These are phyloP conservation scores for Hydraecia micacea DNA, from an alignment of 2,888 invertebrate species.

Conservation along the genomic window DNA sequence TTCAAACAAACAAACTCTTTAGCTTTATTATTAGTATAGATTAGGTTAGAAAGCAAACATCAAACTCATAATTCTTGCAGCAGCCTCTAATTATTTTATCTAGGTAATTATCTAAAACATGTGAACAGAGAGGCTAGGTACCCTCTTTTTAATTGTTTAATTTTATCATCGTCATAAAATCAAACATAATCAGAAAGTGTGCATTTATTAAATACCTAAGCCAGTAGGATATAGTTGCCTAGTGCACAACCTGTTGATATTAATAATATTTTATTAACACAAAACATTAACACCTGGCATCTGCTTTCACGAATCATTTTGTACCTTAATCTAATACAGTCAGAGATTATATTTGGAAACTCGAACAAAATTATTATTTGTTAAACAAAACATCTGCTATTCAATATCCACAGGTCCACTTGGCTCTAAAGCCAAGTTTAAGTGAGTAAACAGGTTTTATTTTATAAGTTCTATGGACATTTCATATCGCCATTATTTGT, in stretches of 20 bases:
- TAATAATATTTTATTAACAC: neutral
- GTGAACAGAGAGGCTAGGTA: too few species aligned
- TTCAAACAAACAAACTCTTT: too few species aligned
- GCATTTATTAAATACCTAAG: neutral
- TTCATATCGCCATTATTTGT: neutral
- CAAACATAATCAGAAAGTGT: neutral
- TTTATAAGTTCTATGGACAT: neutral
- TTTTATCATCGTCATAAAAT: neutral
- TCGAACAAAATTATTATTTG: neutral
- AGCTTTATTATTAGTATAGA: neutral
- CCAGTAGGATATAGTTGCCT: neutral
- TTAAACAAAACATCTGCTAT: slow-evolving; percentile 23
- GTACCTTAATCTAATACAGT: neutral
- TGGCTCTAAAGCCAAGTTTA: too few species aligned
- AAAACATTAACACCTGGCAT: neutral
- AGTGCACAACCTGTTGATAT: neutral
- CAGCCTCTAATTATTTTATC: neutral
- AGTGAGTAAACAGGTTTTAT: neutral
- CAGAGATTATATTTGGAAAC: neutral
- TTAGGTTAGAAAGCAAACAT: neutral
- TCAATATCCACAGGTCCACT: neutral
- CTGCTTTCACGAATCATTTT: slow-evolving; percentile 5
- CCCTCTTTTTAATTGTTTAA: neutral
- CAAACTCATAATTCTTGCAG: neutral
- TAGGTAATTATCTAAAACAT: too few species aligned